Evolutionary conservation across 2,113 vertebrate genomes (phyloP).

Genomic region (Mugil cephalus): DNA sequence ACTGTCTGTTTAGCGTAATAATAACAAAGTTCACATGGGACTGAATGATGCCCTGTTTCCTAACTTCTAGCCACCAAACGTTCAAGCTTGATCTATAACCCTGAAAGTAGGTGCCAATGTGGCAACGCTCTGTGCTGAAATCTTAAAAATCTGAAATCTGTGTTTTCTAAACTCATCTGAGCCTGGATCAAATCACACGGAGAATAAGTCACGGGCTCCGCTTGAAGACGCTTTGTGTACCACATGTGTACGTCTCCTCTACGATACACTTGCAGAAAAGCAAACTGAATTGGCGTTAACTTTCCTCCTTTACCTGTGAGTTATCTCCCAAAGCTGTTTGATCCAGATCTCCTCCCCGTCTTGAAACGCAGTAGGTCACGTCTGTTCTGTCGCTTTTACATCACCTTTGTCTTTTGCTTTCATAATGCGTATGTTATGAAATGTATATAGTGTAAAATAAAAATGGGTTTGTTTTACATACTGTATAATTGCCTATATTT

Average conservation of each 20-base stretch:
- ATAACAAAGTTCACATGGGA: conserved; percentile 14
- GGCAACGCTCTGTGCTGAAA: conserved; percentile 17
- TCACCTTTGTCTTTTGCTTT: conserved; percentile 71
- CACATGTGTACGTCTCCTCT: background rate
- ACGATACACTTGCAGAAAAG: background rate
- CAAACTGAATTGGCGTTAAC: background rate
- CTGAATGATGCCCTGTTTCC: conserved; percentile 1
- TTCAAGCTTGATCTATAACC: background rate
- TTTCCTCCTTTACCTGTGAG: background rate
- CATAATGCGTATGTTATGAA: conserved; percentile 79
- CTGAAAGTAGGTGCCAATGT: conserved; percentile 26
- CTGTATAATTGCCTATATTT: conserved; percentile 88
- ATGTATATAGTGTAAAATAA: conserved; percentile 89
- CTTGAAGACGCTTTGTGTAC: background rate
- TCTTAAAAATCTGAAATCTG: background rate
- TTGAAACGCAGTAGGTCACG: conserved; percentile 31
- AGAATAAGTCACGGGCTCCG: background rate
- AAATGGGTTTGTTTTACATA: conserved; percentile 88
- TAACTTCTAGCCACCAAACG: background rate
- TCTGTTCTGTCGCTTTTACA: conserved; percentile 58
- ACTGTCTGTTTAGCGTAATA: conserved; percentile 4
- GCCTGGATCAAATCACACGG: conserved; percentile 8
- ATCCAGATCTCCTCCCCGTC: conserved; percentile 13
- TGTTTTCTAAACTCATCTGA: background rate
- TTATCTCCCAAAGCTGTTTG: conserved; percentile 11